Percentiles rank a stretch among this genome's conserved stretches.
Conservation (phyloP, 1,140 invertebrate species). For the Monomorium pharaonis region DNA sequence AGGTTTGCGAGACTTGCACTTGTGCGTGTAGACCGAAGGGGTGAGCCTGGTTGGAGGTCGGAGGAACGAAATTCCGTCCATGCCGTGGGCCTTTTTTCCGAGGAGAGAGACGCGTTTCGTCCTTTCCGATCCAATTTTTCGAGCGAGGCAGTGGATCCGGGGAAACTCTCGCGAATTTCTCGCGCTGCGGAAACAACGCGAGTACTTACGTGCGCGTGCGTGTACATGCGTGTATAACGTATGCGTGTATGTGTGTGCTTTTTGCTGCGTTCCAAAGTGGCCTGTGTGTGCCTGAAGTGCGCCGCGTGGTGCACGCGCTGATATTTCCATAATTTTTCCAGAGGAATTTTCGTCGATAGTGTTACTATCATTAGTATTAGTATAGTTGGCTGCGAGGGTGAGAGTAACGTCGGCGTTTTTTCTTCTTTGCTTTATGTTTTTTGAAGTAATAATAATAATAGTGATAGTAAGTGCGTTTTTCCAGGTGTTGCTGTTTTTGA, state of each 20-base stretch:
- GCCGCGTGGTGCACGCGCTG: background rate
- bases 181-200: constrained; percentile 24
- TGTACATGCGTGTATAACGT: background rate
- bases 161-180: background rate
- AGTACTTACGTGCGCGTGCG: background rate
- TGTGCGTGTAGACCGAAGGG: constrained; percentile 20
- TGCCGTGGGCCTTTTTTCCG: constrained; percentile 26
- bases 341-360: background rate
- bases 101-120: constrained; percentile 37
- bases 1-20: constrained; percentile 18
- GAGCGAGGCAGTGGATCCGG: background rate
- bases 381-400: background rate
- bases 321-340: background rate
- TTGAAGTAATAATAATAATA: constrained; percentile 18
- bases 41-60: background rate
- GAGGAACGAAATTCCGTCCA: constrained; percentile 1
- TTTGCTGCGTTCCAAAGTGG: background rate
- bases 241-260: background rate
- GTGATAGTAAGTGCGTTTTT: constrained; percentile 9
- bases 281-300: background rate
- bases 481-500: background rate
- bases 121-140: constrained; percentile 51
- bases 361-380: constrained; percentile 33
- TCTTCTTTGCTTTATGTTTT: background rate
- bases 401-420: constrained; percentile 12